phyloP scores from a whole-genome alignment of 92 coral and sea anemone species.

The Epizoanthus illoricatus region DNA sequence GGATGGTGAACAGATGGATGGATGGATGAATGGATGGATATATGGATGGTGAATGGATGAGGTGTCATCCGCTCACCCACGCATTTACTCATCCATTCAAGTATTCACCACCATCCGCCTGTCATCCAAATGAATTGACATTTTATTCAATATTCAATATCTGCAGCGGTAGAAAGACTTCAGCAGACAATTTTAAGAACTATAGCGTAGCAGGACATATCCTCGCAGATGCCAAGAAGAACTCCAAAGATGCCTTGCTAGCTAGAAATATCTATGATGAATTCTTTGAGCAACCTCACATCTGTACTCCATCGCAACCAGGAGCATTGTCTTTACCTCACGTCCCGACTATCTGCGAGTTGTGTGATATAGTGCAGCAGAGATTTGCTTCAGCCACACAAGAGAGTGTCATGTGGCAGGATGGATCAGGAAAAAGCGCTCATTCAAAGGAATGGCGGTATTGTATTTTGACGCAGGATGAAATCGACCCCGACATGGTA shows the following conservation, averaged over 20 bases:
- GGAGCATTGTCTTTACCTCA: conserved; percentile 48
- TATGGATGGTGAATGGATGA: too few species aligned
- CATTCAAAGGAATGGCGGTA: conserved; percentile 70
- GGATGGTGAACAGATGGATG: too few species aligned
- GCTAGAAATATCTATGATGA: conserved; percentile 81
- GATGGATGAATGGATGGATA: too few species aligned
- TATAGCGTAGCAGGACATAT: conserved; percentile 51
- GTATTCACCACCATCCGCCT: too few species aligned
- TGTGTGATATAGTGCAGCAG: conserved; percentile 48
- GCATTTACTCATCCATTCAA: too few species aligned
- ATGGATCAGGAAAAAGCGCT: conserved; percentile 25
- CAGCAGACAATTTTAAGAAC: neutral
- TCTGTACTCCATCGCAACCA: conserved; percentile 60
- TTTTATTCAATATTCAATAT: neutral
- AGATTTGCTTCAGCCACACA: conserved; percentile 44
- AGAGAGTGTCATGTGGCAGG: conserved; percentile 17
- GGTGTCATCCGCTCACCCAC: too few species aligned
- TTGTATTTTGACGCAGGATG: conserved; percentile 52
- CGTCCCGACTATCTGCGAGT: conserved; percentile 62
- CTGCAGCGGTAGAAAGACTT: neutral
- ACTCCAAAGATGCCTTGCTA: conserved; percentile 25
- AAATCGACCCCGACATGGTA: conserved; percentile 45
- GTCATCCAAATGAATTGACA: neutral
- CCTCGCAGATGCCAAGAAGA: conserved; percentile 44
- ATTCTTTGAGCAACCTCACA: conserved; percentile 85